phyloP scores from a whole-genome alignment of 2,113 vertebrate genomes.

The Meles meles region DNA sequence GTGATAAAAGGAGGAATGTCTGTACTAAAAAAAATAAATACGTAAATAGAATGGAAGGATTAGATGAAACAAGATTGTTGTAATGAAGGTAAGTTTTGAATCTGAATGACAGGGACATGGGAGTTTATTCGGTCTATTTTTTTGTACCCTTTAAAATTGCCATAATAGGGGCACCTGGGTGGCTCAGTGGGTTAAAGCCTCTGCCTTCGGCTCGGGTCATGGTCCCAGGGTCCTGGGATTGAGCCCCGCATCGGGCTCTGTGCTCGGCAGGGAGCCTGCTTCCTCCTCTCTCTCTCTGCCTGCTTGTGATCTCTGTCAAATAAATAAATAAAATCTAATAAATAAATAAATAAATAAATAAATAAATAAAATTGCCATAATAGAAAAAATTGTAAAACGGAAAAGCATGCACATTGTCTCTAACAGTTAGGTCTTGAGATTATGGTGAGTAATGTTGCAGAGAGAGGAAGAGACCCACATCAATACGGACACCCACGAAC shows the following conservation, averaged over 20 bases:
- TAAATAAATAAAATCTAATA: too few species aligned
- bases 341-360: too few species aligned
- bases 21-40: not conserved
- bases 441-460: not conserved
- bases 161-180: too few species aligned
- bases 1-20: not conserved
- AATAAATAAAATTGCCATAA: not conserved
- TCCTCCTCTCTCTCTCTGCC: too few species aligned
- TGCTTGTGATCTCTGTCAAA: too few species aligned
- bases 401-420: not conserved
- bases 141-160: not conserved
- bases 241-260: too few species aligned
- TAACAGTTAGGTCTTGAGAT: not conserved
- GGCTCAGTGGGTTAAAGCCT: too few species aligned
- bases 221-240: too few species aligned
- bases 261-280: too few species aligned
- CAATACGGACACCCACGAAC: not conserved
- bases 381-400: not conserved
- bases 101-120: not conserved
- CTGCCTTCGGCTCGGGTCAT: too few species aligned
- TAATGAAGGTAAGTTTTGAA: not conserved
- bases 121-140: not conserved
- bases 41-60: too few species aligned
- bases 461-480: not conserved
- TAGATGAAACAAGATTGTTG: not conserved